A percentile compares a stretch with the other conserved stretches of the same genome.
These are phyloP conservation scores for Papilio xuthus DNA, from an alignment of 1,140 invertebrate genomes.

Conservation along the genomic window DNA sequence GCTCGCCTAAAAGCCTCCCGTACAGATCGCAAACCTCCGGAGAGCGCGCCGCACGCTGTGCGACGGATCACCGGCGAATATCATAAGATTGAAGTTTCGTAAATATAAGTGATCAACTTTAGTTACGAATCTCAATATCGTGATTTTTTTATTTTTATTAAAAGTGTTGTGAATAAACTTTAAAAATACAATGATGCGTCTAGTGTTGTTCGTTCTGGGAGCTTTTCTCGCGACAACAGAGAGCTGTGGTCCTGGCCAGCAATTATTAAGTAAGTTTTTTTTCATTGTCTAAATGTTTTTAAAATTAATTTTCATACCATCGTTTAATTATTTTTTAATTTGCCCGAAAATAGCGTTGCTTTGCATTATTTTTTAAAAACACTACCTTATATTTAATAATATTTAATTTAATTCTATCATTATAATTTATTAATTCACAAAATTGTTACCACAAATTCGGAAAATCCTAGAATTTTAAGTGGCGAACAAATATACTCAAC, in stretches of 20 bases:
- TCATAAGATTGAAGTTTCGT: conserved; percentile 75
- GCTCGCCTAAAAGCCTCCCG: conserved; percentile 46
- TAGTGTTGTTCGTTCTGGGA: conserved; percentile 79
- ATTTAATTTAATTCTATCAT: not conserved
- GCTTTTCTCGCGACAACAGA: conserved; percentile 72
- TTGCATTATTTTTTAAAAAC: not conserved
- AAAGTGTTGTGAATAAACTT: conserved; percentile 73
- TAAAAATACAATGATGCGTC: conserved; percentile 70
- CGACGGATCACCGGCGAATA: conserved; percentile 72
- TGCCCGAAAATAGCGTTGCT: not conserved
- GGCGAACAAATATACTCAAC: not conserved
- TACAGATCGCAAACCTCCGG: conserved; percentile 70
- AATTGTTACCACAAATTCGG: not conserved
- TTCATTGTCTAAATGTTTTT: not conserved
- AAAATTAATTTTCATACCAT: not conserved
- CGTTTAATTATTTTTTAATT: not conserved
- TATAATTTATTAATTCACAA: not conserved
- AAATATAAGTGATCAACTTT: conserved; percentile 75
- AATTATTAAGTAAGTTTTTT: conserved; percentile 71
- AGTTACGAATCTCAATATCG: conserved; percentile 77
- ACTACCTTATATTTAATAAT: not conserved
- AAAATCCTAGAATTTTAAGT: not conserved
- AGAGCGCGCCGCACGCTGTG: conserved; percentile 75
- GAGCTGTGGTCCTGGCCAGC: conserved; percentile 73
- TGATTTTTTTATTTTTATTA: conserved; percentile 67